phyloP scores from a whole-genome alignment of 1,140 invertebrate genomes.

The Scaptomyza graminum region DNA sequence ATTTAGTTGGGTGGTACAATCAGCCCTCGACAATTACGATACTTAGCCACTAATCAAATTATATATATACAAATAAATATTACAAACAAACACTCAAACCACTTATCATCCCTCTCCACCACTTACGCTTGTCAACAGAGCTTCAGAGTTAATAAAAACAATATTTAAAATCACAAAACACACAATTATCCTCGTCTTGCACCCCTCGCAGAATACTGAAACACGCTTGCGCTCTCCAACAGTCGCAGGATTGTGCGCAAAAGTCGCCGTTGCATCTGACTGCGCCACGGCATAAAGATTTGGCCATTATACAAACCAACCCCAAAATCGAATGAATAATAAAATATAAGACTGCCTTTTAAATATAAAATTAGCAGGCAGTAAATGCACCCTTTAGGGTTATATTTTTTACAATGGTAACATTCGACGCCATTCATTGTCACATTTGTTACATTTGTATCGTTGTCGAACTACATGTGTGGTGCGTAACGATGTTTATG shows the following conservation, averaged over 20 bases:
- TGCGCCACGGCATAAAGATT: slow-evolving; percentile 52
- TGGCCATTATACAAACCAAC: slow-evolving; percentile 41
- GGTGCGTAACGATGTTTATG: slow-evolving; percentile 20
- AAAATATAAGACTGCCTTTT: slow-evolving; percentile 54
- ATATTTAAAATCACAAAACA: slow-evolving; percentile 69
- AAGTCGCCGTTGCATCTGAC: slow-evolving; percentile 16
- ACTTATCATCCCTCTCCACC: slow-evolving; percentile 62
- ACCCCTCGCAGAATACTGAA: slow-evolving; percentile 15
- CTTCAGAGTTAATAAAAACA: slow-evolving; percentile 64
- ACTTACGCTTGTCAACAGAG: slow-evolving; percentile 56
- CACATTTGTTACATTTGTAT: slow-evolving; percentile 70
- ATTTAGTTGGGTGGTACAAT: slow-evolving; percentile 6
- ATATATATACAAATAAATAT: slow-evolving; percentile 41
- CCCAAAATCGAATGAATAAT: slow-evolving; percentile 54
- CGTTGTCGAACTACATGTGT: slow-evolving; percentile 17
- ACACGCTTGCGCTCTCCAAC: slow-evolving; percentile 21
- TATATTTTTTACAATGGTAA: slow-evolving; percentile 2
- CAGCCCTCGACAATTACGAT: slow-evolving; percentile 33
- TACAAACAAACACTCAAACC: slow-evolving; percentile 63
- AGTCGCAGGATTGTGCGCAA: slow-evolving; percentile 33
- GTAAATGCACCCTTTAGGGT: slow-evolving; percentile 29
- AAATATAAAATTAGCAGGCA: slow-evolving; percentile 37
- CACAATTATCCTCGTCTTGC: slow-evolving; percentile 31
- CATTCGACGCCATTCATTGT: slow-evolving; percentile 32
- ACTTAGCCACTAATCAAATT: slow-evolving; percentile 74